phyloP scores from a whole-genome alignment of 1,140 invertebrate genomes.

The Macrosteles quadrilineatus region DNA sequence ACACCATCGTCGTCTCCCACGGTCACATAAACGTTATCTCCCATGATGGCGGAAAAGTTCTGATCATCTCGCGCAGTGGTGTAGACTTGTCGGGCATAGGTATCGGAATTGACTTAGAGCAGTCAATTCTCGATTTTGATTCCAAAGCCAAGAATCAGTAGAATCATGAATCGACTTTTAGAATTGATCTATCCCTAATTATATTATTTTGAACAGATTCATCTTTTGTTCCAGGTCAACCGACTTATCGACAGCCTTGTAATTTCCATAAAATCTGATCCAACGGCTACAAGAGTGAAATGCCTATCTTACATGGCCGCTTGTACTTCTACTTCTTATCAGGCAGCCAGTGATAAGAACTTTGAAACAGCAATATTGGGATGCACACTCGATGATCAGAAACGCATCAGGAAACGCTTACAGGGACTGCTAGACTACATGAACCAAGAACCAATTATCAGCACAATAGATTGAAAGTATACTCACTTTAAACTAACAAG shows the following conservation, averaged over 20 bases:
- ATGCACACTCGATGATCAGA: slow-evolving; percentile 87
- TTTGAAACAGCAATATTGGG: slow-evolving; percentile 81
- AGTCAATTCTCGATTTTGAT: no score
- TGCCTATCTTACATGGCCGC: slow-evolving; percentile 82
- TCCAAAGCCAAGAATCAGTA: no score
- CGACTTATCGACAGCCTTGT: slow-evolving; percentile 74
- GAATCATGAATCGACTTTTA: no score
- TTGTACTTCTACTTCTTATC: slow-evolving; percentile 64
- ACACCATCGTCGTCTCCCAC: no score
- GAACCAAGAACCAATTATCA: slow-evolving; percentile 41
- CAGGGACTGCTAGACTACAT: slow-evolving; percentile 81
- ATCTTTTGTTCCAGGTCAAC: slow-evolving; percentile 68
- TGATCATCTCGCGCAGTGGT: no score
- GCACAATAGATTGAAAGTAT: neutral
- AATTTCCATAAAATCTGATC: slow-evolving; percentile 67
- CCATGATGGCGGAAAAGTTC: no score
- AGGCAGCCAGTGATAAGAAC: slow-evolving; percentile 64
- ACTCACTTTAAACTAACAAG: no score
- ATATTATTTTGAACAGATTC: no score
- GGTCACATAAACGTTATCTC: no score
- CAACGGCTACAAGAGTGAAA: slow-evolving; percentile 62
- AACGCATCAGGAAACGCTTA: slow-evolving; percentile 79
- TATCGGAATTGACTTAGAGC: no score
- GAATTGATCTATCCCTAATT: no score
- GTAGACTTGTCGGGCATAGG: no score